A percentile compares a stretch with the other conserved stretches of the same genome.
Conservation (phyloP, 2,113 vertebrate species). For the Prunella fulvescens region DNA sequence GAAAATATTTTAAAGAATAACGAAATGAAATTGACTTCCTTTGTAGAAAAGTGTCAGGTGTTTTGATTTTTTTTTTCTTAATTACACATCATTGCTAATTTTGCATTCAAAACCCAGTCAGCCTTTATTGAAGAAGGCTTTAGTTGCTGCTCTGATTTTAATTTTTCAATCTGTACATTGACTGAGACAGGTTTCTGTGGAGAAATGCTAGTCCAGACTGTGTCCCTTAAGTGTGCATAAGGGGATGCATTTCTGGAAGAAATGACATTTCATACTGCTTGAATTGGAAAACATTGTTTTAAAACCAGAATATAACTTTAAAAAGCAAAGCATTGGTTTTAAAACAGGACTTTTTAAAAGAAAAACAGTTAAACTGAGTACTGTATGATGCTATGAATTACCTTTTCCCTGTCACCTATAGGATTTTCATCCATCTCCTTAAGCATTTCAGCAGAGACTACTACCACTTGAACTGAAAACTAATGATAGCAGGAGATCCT, state of each 20-base stretch:
- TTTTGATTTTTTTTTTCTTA: not conserved
- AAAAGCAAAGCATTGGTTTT: not conserved
- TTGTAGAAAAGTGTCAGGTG: not conserved
- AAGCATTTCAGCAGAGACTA: not conserved
- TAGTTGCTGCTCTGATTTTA: not conserved
- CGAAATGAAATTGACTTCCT: not conserved
- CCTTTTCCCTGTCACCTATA: not conserved
- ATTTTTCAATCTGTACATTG: not conserved
- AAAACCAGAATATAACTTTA: not conserved
- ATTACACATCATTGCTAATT: not conserved
- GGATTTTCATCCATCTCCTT: constrained; percentile 13
- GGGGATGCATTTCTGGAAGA: not conserved
- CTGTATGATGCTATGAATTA: not conserved
- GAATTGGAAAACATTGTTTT: not conserved
- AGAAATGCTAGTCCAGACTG: not conserved
- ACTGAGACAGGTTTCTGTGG: not conserved
- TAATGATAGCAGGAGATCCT: not conserved
- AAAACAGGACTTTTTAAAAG: not conserved
- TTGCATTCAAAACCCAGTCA: not conserved
- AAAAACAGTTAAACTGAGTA: not conserved
- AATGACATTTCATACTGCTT: not conserved
- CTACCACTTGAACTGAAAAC: not conserved
- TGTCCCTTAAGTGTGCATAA: not conserved
- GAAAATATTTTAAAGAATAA: constrained; percentile 31
- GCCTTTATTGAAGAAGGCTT: not conserved